These are phyloP conservation scores for Gymnoscelis rufifasciata DNA, from an alignment of 2,888 invertebrate species.

Conservation along the genomic window DNA sequence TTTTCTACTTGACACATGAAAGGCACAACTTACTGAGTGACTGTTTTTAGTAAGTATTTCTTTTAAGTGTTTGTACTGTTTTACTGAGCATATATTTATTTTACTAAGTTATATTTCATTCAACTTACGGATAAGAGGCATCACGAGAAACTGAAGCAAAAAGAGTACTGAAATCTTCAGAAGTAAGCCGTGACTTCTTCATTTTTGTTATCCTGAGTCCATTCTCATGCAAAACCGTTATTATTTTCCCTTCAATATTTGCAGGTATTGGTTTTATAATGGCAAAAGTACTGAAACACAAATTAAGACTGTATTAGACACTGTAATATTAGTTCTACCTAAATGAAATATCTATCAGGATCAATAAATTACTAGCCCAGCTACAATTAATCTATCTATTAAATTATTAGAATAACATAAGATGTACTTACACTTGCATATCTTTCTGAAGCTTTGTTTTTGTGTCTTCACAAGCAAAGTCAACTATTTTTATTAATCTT, in stretches of 20 bases:
- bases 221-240: conserved; percentile 82
- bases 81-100: too few relatives aligned
- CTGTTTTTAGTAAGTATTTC: too few relatives aligned
- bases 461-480: conserved; percentile 85
- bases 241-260: conserved; percentile 84
- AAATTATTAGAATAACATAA: neutral
- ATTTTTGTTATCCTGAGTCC: conserved; percentile 83
- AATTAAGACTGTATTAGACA: too few relatives aligned
- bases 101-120: too few relatives aligned
- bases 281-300: conserved; percentile 82
- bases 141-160: conserved; percentile 50
- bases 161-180: conserved; percentile 78
- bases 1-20: too few relatives aligned
- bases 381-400: neutral
- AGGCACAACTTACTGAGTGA: too few relatives aligned
- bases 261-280: conserved; percentile 87
- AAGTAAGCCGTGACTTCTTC: conserved; percentile 83
- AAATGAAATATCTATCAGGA: too few relatives aligned
- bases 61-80: too few relatives aligned
- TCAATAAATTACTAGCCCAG: too few relatives aligned
- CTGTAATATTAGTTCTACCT: too few relatives aligned
- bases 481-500: conserved; percentile 84
- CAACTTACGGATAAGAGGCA: conserved; percentile 80
- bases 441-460: conserved; percentile 80
- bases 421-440: conserved; percentile 80